Percentiles rank a stretch among this genome's conserved stretches.
Conservation (phyloP, 2,797 vertebrate species). For the Potorous gilbertii region DNA sequence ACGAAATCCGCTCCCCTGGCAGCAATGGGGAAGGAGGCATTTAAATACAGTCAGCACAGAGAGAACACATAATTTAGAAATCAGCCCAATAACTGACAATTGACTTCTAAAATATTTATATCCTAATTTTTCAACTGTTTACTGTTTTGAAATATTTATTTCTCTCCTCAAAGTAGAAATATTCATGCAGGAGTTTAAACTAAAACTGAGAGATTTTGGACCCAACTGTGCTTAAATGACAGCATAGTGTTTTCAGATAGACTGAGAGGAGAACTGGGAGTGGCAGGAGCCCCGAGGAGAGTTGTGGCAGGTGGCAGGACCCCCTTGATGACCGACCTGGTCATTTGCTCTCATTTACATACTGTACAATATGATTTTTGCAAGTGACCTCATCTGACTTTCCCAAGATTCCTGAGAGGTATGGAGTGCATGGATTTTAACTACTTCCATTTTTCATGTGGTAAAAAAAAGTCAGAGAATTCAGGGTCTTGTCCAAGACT, state of each 20-base stretch:
- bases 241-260: background rate
- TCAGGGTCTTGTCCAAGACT: background rate
- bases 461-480: background rate
- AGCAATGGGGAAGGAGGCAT: conserved; percentile 57
- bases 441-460: background rate
- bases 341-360: background rate
- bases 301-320: background rate
- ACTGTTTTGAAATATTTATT: conserved; percentile 74
- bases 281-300: background rate
- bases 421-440: background rate
- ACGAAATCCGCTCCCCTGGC: conserved; percentile 54
- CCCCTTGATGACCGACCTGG: background rate
- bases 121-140: conserved; percentile 78
- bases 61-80: conserved; percentile 76
- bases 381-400: background rate
- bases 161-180: conserved; percentile 65
- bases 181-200: conserved; percentile 47
- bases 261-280: conserved; percentile 16
- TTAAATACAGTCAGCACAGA: conserved; percentile 65
- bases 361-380: background rate
- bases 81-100: conserved; percentile 76
- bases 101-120: conserved; percentile 77
- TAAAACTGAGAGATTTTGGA: conserved; percentile 58
- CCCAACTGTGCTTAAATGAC: conserved; percentile 57
- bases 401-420: background rate